These are phyloP conservation scores for Nibea albiflora DNA, from an alignment of 2,113 vertebrate species.

Conservation along the genomic window DNA sequence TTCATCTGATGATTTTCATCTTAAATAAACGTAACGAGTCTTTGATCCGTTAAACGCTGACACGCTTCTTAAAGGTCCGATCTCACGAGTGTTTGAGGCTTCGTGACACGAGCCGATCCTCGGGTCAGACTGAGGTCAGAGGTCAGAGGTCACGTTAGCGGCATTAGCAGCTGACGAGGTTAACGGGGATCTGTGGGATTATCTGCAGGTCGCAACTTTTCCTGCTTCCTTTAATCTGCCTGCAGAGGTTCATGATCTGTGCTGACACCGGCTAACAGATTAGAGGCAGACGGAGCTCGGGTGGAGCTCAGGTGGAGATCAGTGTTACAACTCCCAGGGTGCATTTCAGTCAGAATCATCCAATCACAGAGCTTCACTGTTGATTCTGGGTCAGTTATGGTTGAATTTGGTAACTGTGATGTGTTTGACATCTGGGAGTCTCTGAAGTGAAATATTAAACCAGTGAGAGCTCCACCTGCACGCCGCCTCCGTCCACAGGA, in stretches of 20 bases:
- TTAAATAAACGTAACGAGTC: no score
- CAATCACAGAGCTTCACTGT: not conserved
- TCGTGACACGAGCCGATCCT: not conserved
- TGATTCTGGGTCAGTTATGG: not conserved
- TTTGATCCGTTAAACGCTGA: no score
- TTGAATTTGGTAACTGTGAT: not conserved
- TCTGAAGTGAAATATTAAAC: no score
- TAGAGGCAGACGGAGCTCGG: not conserved
- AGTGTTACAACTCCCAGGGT: not conserved
- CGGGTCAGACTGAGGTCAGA: conserved; percentile 6
- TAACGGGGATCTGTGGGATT: conserved; percentile 40
- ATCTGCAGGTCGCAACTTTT: conserved; percentile 12
- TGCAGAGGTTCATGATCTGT: not conserved
- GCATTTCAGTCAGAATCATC: not conserved
- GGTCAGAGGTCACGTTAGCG: not conserved
- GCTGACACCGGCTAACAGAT: not conserved
- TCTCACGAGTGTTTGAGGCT: no score
- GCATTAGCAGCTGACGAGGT: not conserved
- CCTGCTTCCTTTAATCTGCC: conserved; percentile 30
- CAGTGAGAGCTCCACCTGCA: not conserved
- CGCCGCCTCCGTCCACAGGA: not conserved
- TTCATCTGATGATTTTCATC: no score
- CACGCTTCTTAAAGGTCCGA: no score
- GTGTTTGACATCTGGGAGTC: no score
- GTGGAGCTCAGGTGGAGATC: no score